Percentiles rank a stretch among this genome's conserved stretches.
phyloP scores from a whole-genome alignment of 2,888 invertebrate genomes.

The Pseudeuparius sepicola region DNA sequence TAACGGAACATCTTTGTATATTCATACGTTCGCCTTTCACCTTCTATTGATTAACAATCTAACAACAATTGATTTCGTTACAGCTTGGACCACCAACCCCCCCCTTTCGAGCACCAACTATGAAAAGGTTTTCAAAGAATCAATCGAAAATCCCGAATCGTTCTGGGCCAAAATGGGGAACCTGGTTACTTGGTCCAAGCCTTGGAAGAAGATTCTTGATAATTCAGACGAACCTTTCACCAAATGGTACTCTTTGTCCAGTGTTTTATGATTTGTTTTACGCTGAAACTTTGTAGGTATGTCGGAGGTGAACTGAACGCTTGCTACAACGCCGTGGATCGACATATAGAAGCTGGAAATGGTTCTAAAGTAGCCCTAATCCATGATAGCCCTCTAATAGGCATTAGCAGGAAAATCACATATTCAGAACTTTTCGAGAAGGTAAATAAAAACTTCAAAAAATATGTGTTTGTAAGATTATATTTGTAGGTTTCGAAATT shows the following conservation, averaged over 20 bases:
- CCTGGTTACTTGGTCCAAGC: slow-evolving; percentile 68
- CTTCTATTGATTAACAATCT: no score
- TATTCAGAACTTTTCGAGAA: slow-evolving; percentile 73
- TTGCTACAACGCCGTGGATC: slow-evolving; percentile 86
- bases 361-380: slow-evolving; percentile 75
- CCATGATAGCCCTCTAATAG: slow-evolving; percentile 83
- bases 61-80: no score
- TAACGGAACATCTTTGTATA: no score
- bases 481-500: slow-evolving; percentile 45
- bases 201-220: slow-evolving; percentile 78
- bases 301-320: slow-evolving; percentile 86
- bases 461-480: not conserved
- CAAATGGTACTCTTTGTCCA: no score
- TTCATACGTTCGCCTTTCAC: no score
- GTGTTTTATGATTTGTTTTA: no score
- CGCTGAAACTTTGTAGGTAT: slow-evolving; percentile 63
- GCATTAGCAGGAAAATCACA: slow-evolving; percentile 63
- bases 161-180: slow-evolving; percentile 79
- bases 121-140: slow-evolving; percentile 53
- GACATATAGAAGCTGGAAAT: slow-evolving; percentile 71
- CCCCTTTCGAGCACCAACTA: no score
- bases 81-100: no score
- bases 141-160: slow-evolving; percentile 66
- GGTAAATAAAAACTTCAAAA: slow-evolving; percentile 40
- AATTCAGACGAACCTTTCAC: slow-evolving; percentile 77